Conservation (phyloP, 1,140 invertebrate species). For the Calosoma granatense region DNA sequence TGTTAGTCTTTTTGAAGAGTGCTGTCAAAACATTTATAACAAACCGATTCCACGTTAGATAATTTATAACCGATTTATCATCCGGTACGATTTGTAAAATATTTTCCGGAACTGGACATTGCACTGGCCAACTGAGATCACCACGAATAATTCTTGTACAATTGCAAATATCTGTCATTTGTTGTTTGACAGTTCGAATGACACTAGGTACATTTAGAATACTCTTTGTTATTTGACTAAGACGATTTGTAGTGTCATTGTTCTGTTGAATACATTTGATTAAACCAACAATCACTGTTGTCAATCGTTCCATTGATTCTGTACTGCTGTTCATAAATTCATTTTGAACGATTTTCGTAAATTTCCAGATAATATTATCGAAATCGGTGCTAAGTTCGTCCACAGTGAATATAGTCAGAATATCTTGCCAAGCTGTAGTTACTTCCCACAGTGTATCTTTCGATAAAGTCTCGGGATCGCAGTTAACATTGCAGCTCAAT, state of each 20-base stretch:
- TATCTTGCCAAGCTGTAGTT: slow-evolving; percentile 43
- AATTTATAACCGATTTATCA: slow-evolving; percentile 19
- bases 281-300: slow-evolving; percentile 20
- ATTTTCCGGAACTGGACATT: not conserved
- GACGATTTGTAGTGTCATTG: not conserved
- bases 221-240: not conserved
- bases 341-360: slow-evolving; percentile 30
- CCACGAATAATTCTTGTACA: not conserved
- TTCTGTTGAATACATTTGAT: slow-evolving; percentile 16
- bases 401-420: slow-evolving; percentile 28
- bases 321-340: slow-evolving; percentile 24
- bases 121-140: not conserved
- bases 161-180: not conserved
- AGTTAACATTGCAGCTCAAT: slow-evolving; percentile 32
- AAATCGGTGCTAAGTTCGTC: slow-evolving; percentile 22
- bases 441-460: slow-evolving; percentile 41
- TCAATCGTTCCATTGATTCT: slow-evolving; percentile 16
- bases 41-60: slow-evolving; percentile 24
- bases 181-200: not conserved
- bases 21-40: slow-evolving; percentile 18
- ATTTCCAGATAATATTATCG: slow-evolving; percentile 24
- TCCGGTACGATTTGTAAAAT: not conserved
- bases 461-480: slow-evolving; percentile 31
- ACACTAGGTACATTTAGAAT: not conserved
- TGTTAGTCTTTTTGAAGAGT: slow-evolving; percentile 11